Evolutionary conservation across 2,113 vertebrate genomes (phyloP), one percentile per base, ranked within the genome.

Genomic region (Psittacula cyanocephala): DNA sequence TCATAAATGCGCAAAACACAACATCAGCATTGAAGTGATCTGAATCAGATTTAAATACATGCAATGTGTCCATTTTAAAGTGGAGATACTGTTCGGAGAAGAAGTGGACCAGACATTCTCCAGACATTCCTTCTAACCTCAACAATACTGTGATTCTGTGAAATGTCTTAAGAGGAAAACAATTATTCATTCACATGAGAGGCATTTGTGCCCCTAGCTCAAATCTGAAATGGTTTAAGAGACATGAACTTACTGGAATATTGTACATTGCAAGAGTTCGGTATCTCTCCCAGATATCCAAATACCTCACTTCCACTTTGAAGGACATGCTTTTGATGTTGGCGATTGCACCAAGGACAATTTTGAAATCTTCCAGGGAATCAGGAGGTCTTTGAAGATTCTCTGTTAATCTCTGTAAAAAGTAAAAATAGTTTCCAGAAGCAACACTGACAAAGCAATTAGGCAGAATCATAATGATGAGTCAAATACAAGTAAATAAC

Each of bases 211-310:
- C 13, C 7, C 11, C 20, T 49, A 69, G n/a, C 52, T 69, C 65
- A 55, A 47, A 59, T 12, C 4, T 33, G 28, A 68, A 74, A 53
- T 19, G 20, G 43, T 4, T 86, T 33, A 37, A 31, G 60, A 59
- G 57, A 60, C 11, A 14, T 22, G 19, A 27, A 91, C 98, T 97
- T 95, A 99, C 99, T 72, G 96, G 91, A 81, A 99, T 85, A 49
- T 96, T 95, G 83, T 99, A 99, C 95, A 99, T 97, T 2, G 88
- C 94, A 86, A 99, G 93, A 63, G 99, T 99, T 84, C 98, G 98
- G 96, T 99, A 99, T 95, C 97, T 96, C 96, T 99, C 99, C 88
- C 98, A 96, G 33, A 99, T 97, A 24, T 99, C 99, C 47, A 63
- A 91, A 88, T 98, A 97, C 29, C 98, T 98, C 88, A 99, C 86